Evolutionary conservation across 2,797 vertebrate genomes (phyloP), one percentile per base, ranked within the genome.

Genomic region (Manis javanica): DNA sequence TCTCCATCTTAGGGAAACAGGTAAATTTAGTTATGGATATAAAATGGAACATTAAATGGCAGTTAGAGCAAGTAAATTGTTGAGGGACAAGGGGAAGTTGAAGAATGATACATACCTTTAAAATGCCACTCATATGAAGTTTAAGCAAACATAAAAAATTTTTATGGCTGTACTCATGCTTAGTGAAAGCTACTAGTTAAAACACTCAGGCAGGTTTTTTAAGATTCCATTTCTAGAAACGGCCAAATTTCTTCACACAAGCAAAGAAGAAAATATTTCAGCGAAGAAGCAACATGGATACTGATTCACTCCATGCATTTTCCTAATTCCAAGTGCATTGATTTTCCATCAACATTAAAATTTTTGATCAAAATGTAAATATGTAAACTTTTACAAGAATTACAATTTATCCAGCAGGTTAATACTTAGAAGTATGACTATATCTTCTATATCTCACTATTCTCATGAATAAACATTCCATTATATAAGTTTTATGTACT

Each of bases 311-410:
- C 7, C 18, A 42, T 71, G 46, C 61, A 85, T 66, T 90, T 96
- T 74, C 15, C 88, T 86, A 39, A 88, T 66, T 93, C 59, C 29
- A 19, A 85, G 26, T 75, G n/a, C 57, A 87, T 14, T 95, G 81
- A 94, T 77, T 79, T 63, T 87, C 5, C 23, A 88, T 49, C 49
- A 63, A 42, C 13, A 88, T 55, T 87, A 64, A 94, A 87, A 95
- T 69, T 21, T 74, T 92, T 90, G 18, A 71, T 88, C 42, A 94
- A 93, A 87, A 24, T 68, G 10, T 37, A 75, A 87, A 87, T 57
- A 87, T 46, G 14, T 69, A 94, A 94, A 78, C 29, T 4, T 95
- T 87, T 72, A 94, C 1, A 74, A 93, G 69, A 95, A 94, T 83
- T 68, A 71, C 2, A 71, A 89, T 66, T 95, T 89, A 92, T 87